phyloP scores from a whole-genome alignment of 2,797 vertebrate species.

The Lacerta bilineata region DNA sequence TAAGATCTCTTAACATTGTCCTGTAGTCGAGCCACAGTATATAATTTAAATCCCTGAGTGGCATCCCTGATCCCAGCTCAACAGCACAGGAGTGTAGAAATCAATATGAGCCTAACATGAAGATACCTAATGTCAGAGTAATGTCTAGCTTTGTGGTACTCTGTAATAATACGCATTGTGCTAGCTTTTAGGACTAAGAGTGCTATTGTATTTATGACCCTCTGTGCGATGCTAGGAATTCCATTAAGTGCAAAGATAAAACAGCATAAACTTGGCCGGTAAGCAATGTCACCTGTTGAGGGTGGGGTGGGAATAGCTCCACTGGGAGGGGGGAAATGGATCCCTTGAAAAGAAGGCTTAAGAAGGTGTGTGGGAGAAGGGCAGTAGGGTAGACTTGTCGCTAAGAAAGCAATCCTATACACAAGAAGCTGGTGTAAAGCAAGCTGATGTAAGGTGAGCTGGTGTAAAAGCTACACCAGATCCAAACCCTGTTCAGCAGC shows the following conservation, averaged over 20 bases:
- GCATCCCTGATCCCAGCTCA: neutral
- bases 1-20: neutral
- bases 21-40: neutral
- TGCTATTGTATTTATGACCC: neutral
- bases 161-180: neutral
- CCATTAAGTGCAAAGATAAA: slow-evolving; percentile 15
- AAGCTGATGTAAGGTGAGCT: no score
- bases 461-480: no score
- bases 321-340: no score
- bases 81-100: neutral
- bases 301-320: neutral
- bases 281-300: neutral
- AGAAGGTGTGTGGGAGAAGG: no score
- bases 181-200: slow-evolving; percentile 1
- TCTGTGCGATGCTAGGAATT: neutral
- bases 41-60: neutral
- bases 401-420: no score
- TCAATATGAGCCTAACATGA: neutral
- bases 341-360: no score
- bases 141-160: neutral
- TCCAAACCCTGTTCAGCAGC: no score
- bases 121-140: neutral
- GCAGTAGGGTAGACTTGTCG: no score
- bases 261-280: neutral
- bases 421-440: no score